These are phyloP conservation scores for Trochalopteron elliotii DNA, from an alignment of 2,113 vertebrate species.

Conservation along the genomic window DNA sequence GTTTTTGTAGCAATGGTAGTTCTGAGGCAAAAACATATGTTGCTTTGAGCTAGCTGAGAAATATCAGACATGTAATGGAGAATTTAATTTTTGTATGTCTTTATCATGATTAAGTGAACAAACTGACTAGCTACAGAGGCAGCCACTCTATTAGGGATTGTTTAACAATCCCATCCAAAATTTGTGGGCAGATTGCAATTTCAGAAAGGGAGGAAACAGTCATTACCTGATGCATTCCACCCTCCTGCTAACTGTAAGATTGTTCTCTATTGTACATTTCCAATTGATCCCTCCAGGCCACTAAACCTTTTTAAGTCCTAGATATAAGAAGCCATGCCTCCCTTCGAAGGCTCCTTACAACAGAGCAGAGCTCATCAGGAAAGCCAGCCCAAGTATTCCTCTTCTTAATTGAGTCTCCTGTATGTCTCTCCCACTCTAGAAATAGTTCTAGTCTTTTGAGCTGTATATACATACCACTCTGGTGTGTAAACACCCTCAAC, in stretches of 20 bases:
- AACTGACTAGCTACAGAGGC: background rate
- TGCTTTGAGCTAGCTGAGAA: background rate
- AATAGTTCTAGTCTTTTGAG: background rate
- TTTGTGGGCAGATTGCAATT: background rate
- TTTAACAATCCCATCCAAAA: background rate
- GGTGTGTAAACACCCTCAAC: background rate
- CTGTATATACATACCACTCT: background rate
- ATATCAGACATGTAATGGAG: background rate
- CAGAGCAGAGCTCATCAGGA: background rate
- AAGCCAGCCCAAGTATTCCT: background rate
- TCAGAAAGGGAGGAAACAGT: background rate
- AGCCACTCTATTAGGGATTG: background rate
- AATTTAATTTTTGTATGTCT: background rate
- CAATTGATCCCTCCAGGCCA: background rate
- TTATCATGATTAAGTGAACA: background rate
- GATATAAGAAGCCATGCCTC: background rate
- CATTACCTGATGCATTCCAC: background rate
- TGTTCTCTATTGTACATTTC: background rate
- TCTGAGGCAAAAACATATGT: background rate
- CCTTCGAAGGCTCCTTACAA: background rate
- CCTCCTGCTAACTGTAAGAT: background rate
- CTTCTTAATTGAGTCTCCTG: background rate
- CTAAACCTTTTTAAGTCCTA: background rate
- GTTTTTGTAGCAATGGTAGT: background rate
- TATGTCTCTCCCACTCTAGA: background rate